A percentile compares a stretch with the other conserved stretches of the same genome.
Evolutionary conservation across 2,113 vertebrate species (phyloP).

Genomic region (Python bivittatus): DNA sequence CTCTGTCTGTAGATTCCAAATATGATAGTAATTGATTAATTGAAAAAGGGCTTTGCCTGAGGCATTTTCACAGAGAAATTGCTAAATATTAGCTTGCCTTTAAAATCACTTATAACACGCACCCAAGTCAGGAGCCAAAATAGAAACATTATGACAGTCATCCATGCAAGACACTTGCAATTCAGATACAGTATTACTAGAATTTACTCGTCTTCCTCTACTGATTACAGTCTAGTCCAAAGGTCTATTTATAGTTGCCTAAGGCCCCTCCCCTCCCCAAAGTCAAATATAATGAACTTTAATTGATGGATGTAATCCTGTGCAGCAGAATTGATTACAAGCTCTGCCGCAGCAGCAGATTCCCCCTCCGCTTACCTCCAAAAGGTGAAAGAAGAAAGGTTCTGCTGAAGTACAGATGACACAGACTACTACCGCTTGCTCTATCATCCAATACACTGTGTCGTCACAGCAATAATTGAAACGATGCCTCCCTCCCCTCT

Average conservation of each 20-base stretch:
- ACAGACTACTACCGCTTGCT: background rate
- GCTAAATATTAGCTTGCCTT: conserved; percentile 10
- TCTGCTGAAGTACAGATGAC: background rate
- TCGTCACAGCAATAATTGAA: background rate
- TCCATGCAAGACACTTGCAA: conserved; percentile 47
- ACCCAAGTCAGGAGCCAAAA: conserved; percentile 33
- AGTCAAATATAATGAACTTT: conserved; percentile 52
- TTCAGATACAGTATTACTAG: conserved; percentile 55
- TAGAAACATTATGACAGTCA: conserved; percentile 50
- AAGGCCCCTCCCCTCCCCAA: conserved; percentile 46
- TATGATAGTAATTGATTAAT: conserved; percentile 30
- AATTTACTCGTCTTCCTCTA: conserved; percentile 57
- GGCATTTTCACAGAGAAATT: conserved; percentile 21
- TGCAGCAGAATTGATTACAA: conserved; percentile 3
- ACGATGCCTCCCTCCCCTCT: background rate
- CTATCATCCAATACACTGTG: conserved; percentile 1
- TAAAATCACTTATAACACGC: background rate
- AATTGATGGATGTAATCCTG: conserved; percentile 47
- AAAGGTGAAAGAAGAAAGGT: background rate
- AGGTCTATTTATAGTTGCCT: conserved; percentile 67
- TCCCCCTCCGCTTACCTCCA: background rate
- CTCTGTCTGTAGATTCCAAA: background rate
- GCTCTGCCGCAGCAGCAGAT: conserved; percentile 37
- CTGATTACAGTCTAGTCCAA: conserved; percentile 28
- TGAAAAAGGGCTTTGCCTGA: conserved; percentile 30